Evolutionary conservation across 2,888 invertebrate species (phyloP), one percentile per base, ranked within the genome.

Genomic region (Folsomia candida): DNA sequence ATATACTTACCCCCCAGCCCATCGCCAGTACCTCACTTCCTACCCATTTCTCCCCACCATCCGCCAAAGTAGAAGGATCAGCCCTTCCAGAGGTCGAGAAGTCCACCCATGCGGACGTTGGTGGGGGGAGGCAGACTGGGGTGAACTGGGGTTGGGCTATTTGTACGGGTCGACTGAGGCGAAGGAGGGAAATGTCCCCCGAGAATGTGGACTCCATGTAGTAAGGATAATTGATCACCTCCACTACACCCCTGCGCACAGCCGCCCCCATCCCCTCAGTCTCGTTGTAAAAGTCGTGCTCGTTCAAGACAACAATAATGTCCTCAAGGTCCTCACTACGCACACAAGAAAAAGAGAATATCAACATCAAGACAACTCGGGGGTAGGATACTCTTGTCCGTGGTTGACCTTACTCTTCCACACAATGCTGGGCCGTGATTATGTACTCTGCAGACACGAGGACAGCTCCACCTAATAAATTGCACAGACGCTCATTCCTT

Each of bases 391-490:
- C 14, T 47, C 9, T 47, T 47, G 47, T 47, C 14, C 9, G 47
- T 14, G 9, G 47, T 9, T 47, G 47, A 11, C 11, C 70, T 51
- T 81, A 90, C 90, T 91, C 90, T 81, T 88, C 92, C 73, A 94
- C 91, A 80, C 92, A 93, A 83, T 93, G 92, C 0, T 90, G 89
- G 0, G 92, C 92, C 0, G 92, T 92, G 64, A 92, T 80, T 25
- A 91, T 84, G 81, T 91, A 91, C 18, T 58, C 76, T 51, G 66
- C 28, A 51, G 57, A 61, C 4, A 70, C 54, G 37, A 67, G 51
- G 20, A 54, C 51, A 18, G 65, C 60, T n/a, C 58, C 63, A n/a
- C n/a, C n/a, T n/a, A n/a, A n/a, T n/a, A n/a, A n/a, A n/a, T 22
- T 9, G 6, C 78, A 81, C 83, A 83, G 74, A 87, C 84, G 81